These are phyloP conservation scores for Caenorhabditis panamensis DNA, from an alignment of 2,888 invertebrate species.

Conservation along the genomic window DNA sequence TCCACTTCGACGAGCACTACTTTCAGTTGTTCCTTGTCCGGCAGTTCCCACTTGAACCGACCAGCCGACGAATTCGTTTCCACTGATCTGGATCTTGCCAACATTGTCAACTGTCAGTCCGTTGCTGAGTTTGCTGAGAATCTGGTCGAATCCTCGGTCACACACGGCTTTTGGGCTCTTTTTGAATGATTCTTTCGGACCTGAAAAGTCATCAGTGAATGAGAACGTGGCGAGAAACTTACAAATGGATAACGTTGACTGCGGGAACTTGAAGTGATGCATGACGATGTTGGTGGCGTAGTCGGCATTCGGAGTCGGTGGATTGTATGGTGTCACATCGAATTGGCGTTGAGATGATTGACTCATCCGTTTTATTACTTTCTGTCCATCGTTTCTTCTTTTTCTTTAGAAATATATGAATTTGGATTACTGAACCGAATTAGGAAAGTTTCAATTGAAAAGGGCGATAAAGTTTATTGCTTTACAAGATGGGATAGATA, in stretches of 20 bases:
- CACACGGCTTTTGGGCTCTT: slow-evolving; percentile 67
- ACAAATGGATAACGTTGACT: slow-evolving; percentile 74
- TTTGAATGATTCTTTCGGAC: slow-evolving; percentile 59
- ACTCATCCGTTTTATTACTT: no score
- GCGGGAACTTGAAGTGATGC: slow-evolving; percentile 77
- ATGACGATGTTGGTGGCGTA: slow-evolving; percentile 54
- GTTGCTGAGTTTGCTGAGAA: slow-evolving; percentile 72
- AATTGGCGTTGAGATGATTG: no score
- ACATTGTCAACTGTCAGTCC: slow-evolving; percentile 61
- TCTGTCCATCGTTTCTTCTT: no score
- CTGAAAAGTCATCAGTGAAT: slow-evolving; percentile 52
- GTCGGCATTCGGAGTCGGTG: slow-evolving; percentile 18
- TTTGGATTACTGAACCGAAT: no score
- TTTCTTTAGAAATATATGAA: no score
- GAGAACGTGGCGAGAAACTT: not conserved
- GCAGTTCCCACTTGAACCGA: slow-evolving; percentile 75
- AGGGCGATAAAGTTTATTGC: no score
- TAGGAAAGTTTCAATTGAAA: no score
- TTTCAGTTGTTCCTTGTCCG: slow-evolving; percentile 69
- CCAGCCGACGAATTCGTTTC: slow-evolving; percentile 75
- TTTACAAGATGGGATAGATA: no score
- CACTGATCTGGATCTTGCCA: slow-evolving; percentile 68
- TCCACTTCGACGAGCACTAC: slow-evolving; percentile 73
- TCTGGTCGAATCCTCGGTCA: slow-evolving; percentile 76
- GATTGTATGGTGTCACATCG: slow-evolving; percentile 47